phyloP scores from a whole-genome alignment of 2,888 invertebrate genomes.

The Mimumesa dahlbomi region DNA sequence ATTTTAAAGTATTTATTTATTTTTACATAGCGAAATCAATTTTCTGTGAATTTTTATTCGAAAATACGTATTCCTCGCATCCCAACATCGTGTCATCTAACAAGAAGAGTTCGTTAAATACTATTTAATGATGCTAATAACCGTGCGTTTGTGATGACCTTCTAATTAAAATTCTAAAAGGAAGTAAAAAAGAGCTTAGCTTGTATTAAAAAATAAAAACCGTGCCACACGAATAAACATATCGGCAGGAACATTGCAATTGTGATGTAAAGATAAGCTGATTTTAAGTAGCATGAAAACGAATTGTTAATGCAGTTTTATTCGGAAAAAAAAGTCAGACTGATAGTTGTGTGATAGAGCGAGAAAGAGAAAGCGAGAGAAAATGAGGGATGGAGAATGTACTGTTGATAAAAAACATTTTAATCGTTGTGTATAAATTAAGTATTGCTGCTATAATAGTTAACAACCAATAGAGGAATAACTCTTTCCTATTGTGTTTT shows the following conservation, averaged over 20 bases:
- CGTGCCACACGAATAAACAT: constrained; percentile 64
- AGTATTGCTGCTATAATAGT: constrained; percentile 22
- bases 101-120: constrained; percentile 48
- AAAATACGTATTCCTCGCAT: no score
- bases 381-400: constrained; percentile 26
- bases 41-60: no score
- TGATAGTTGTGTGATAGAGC: constrained; percentile 47
- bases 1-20: background rate
- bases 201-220: constrained; percentile 51
- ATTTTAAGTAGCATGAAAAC: constrained; percentile 57
- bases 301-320: constrained; percentile 52
- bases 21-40: background rate
- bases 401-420: constrained; percentile 29
- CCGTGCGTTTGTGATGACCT: constrained; percentile 43
- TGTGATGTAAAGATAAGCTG: constrained; percentile 68
- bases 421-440: constrained; percentile 42
- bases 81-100: constrained; percentile 63
- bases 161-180: constrained; percentile 53
- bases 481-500: constrained; percentile 56
- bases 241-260: constrained; percentile 66
- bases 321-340: constrained; percentile 39
- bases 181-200: constrained; percentile 44
- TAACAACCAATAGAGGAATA: constrained; percentile 21
- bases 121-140: constrained; percentile 39
- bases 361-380: constrained; percentile 22